A percentile compares a stretch with the other conserved stretches of the same genome.
These are phyloP conservation scores for Bombus impatiens DNA, from an alignment of 1,140 invertebrate species.

Conservation along the genomic window DNA sequence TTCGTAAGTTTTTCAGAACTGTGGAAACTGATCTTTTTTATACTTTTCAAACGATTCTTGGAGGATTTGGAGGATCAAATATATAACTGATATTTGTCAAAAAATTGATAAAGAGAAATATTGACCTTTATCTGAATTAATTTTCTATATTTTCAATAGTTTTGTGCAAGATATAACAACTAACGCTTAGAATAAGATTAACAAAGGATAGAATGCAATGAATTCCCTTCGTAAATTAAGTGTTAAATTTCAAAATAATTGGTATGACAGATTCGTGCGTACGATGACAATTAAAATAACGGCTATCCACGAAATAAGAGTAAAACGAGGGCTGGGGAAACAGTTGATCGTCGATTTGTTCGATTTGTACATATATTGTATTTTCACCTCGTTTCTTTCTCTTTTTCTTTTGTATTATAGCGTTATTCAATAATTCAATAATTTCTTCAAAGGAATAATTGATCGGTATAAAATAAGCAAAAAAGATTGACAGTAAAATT, in stretches of 20 bases:
- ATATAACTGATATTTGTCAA: too few relatives aligned
- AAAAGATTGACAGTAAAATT: background rate
- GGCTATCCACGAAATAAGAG: constrained; percentile 4
- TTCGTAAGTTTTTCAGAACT: too few relatives aligned
- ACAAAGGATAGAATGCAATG: too few relatives aligned
- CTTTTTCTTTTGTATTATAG: constrained; percentile 4
- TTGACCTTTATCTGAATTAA: too few relatives aligned
- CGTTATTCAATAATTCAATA: background rate
- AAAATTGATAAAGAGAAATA: too few relatives aligned
- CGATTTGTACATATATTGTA: background rate
- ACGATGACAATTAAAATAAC: background rate
- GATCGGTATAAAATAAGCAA: background rate
- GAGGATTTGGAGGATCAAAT: too few relatives aligned
- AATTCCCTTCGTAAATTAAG: background rate
- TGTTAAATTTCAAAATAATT: background rate
- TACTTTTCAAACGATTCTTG: too few relatives aligned
- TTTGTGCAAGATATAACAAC: background rate
- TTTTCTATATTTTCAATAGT: background rate
- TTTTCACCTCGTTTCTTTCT: background rate
- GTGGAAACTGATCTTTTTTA: too few relatives aligned
- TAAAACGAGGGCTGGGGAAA: background rate
- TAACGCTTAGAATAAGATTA: background rate
- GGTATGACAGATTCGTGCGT: background rate
- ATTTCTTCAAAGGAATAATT: constrained; percentile 27
- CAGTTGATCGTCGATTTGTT: constrained; percentile 4